phyloP scores from a whole-genome alignment of 2,113 vertebrate species.

The Myotis davidii region DNA sequence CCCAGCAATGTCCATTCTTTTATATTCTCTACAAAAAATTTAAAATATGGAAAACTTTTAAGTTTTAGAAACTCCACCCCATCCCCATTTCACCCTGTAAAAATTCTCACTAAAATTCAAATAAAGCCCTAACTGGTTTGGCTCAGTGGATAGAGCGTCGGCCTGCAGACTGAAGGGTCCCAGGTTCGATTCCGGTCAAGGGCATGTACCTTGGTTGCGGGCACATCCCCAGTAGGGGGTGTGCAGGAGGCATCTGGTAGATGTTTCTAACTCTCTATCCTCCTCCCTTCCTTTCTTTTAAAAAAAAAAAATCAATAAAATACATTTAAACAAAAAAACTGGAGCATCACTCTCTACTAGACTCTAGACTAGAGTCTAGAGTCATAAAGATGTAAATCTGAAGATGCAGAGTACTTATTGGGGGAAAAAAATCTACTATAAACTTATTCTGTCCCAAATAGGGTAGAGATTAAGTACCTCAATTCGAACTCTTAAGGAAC shows the following conservation, averaged over 20 bases:
- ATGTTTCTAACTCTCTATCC: too few relatives aligned
- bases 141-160: too few relatives aligned
- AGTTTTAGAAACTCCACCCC: neutral
- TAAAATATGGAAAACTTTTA: neutral
- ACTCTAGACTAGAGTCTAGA: neutral
- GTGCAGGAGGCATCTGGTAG: too few relatives aligned
- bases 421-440: conserved; percentile 13
- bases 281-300: too few relatives aligned
- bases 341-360: neutral
- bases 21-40: neutral
- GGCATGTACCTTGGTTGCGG: too few relatives aligned
- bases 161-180: too few relatives aligned
- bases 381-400: neutral
- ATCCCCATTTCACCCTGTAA: neutral
- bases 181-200: too few relatives aligned
- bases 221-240: too few relatives aligned
- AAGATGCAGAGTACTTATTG: neutral
- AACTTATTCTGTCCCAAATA: neutral
- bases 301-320: too few relatives aligned
- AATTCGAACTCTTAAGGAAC: conserved; percentile 12
- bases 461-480: conserved; percentile 39
- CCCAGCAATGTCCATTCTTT: neutral
- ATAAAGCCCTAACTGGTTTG: neutral
- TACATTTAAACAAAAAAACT: neutral
- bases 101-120: conserved; percentile 45